These are phyloP conservation scores for Eurytoma californica DNA, from an alignment of 2,888 invertebrate genomes.

Conservation along the genomic window DNA sequence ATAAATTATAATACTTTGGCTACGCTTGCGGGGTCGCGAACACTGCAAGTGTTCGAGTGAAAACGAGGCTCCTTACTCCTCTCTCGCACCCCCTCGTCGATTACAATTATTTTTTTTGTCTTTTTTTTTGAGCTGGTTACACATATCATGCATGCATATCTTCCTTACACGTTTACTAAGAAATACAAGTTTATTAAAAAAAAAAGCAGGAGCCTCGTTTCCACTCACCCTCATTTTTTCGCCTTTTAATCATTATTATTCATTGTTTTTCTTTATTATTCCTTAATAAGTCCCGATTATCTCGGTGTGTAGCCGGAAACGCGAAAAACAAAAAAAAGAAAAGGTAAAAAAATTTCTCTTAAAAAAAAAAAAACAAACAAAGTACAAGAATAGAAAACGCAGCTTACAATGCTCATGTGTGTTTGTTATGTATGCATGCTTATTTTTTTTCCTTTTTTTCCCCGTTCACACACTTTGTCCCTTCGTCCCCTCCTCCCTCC, in stretches of 20 bases:
- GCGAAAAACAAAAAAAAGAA: constrained; percentile 44
- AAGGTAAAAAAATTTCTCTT: constrained; percentile 35
- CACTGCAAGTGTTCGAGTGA: constrained; percentile 50
- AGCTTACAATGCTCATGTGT: constrained; percentile 48
- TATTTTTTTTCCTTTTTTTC: constrained; percentile 32
- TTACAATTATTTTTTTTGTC: not conserved
- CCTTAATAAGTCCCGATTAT: constrained; percentile 45
- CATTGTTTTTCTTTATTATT: constrained; percentile 41
- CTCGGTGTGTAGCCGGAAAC: constrained; percentile 47
- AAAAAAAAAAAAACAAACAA: constrained; percentile 34
- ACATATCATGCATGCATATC: constrained; percentile 51
- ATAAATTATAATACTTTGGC: constrained; percentile 76
- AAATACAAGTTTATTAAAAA: constrained; percentile 33
- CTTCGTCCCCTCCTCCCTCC: constrained; percentile 8
- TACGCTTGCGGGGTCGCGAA: constrained; percentile 60
- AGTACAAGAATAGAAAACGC: constrained; percentile 40
- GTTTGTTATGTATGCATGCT: constrained; percentile 20
- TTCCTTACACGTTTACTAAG: constrained; percentile 37
- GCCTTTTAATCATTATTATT: constrained; percentile 50
- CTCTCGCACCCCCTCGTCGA: constrained; percentile 40
- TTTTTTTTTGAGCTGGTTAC: constrained; percentile 42
- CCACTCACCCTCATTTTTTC: constrained; percentile 44
- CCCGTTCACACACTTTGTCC: constrained; percentile 37
- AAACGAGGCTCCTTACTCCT: constrained; percentile 44
- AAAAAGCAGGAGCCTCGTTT: constrained; percentile 41